Conservation (phyloP, 2,888 invertebrate genomes). For the Odontomyia ornata region DNA sequence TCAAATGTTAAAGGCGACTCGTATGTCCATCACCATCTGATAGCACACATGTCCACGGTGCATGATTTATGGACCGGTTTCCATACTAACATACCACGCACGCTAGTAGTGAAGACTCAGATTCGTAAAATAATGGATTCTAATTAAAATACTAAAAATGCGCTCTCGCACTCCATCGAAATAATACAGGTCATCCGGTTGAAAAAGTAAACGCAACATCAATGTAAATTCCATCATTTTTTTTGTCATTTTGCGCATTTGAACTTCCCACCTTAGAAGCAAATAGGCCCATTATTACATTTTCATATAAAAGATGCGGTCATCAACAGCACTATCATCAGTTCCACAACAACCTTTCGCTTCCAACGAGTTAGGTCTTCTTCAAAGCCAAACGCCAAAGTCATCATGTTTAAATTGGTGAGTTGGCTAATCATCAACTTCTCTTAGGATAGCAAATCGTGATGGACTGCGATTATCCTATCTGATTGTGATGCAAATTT, state of each 20-base stretch:
- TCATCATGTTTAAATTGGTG: constrained; percentile 43
- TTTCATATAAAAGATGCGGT: constrained; percentile 41
- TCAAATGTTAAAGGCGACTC: not conserved
- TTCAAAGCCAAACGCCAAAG: constrained; percentile 17
- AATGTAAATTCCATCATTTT: constrained; percentile 23
- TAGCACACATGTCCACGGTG: constrained; percentile 5
- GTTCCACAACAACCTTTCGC: constrained; percentile 31
- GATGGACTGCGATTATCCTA: not conserved
- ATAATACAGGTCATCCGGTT: constrained; percentile 18
- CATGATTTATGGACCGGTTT: constrained; percentile 32
- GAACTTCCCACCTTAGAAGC: constrained; percentile 24
- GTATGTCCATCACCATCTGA: not conserved
- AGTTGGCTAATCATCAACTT: constrained; percentile 16
- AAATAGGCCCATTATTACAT: constrained; percentile 37
- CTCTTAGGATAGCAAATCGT: constrained; percentile 1
- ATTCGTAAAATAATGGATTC: constrained; percentile 29
- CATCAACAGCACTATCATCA: constrained; percentile 24
- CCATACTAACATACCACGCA: not conserved
- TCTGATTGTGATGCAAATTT: constrained; percentile 22
- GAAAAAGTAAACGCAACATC: constrained; percentile 16
- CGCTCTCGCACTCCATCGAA: constrained; percentile 5
- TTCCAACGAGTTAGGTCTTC: constrained; percentile 24
- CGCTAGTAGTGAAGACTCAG: not conserved
- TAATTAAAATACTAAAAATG: constrained; percentile 27
- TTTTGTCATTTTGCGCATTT: not conserved